A percentile compares a stretch with the other conserved stretches of the same genome.
Conservation (phyloP, 2,113 vertebrate species). For the Sinocyclocheilus anshuiensis region DNA sequence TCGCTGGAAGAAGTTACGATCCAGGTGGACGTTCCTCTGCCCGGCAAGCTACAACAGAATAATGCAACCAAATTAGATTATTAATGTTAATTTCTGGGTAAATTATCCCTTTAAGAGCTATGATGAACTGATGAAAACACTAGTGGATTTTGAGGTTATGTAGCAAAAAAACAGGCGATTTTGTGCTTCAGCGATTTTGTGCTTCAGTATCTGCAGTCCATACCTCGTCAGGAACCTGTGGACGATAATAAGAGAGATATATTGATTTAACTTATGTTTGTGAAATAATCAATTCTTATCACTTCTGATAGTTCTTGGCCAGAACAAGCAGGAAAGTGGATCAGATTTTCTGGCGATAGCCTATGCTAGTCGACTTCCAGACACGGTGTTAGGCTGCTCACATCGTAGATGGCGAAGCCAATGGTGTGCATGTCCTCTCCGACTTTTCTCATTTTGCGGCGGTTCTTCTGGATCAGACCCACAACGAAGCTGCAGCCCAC, state of each 20-base stretch:
- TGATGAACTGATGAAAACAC: background rate
- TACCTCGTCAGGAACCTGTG: constrained; percentile 83
- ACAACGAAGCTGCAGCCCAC: constrained; percentile 75
- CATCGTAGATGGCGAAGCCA: constrained; percentile 74
- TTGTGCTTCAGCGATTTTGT: background rate
- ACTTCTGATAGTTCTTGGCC: background rate
- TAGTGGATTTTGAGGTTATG: background rate
- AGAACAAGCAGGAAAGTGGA: background rate
- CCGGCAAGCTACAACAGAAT: constrained; percentile 51
- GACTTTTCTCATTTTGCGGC: constrained; percentile 51
- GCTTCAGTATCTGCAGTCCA: background rate
- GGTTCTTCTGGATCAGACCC: constrained; percentile 76
- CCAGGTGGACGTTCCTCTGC: constrained; percentile 64
- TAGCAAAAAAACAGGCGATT: background rate
- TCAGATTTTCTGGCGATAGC: background rate
- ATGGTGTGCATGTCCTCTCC: constrained; percentile 62
- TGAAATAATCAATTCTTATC: background rate
- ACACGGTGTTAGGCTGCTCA: constrained; percentile 4
- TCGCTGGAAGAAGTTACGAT: constrained; percentile 73
- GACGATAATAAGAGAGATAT: constrained; percentile 55
- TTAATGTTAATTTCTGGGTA: background rate
- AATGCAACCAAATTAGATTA: background rate
- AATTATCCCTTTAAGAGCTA: background rate
- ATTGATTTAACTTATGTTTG: background rate
- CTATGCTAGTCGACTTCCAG: background rate